phyloP scores from a whole-genome alignment of 2,113 vertebrate species.

The Nanger granti region DNA sequence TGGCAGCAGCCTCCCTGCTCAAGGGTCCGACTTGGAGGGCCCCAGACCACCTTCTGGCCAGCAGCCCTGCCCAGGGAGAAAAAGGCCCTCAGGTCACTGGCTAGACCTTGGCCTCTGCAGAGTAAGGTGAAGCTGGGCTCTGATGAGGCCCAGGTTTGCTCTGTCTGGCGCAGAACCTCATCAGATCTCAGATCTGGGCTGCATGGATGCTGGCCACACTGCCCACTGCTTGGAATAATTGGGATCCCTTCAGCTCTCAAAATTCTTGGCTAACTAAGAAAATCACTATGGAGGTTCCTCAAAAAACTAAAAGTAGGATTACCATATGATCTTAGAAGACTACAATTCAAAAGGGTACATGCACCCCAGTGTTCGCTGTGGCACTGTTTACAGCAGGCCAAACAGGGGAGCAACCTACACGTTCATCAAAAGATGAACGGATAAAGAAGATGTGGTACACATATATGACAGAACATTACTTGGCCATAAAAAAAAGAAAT shows the following conservation, averaged over 20 bases:
- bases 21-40: background rate
- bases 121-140: background rate
- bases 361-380: no score
- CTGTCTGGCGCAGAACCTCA: rapidly evolving
- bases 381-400: background rate
- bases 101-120: background rate
- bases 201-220: background rate
- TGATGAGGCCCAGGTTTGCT: background rate
- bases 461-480: background rate
- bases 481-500: background rate
- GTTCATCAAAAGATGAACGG: background rate
- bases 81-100: background rate
- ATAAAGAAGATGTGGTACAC: background rate
- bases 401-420: background rate
- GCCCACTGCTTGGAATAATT: background rate
- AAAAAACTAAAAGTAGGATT: background rate
- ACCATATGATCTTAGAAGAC: background rate
- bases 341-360: background rate
- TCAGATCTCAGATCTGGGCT: background rate
- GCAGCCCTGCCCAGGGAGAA: background rate
- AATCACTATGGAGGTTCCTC: background rate
- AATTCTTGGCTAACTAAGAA: background rate
- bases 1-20: background rate
- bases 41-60: background rate
- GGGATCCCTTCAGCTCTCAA: background rate